Evolutionary conservation across 1,140 invertebrate species (phyloP).

Genomic region (Drosophila kurseongensis): DNA sequence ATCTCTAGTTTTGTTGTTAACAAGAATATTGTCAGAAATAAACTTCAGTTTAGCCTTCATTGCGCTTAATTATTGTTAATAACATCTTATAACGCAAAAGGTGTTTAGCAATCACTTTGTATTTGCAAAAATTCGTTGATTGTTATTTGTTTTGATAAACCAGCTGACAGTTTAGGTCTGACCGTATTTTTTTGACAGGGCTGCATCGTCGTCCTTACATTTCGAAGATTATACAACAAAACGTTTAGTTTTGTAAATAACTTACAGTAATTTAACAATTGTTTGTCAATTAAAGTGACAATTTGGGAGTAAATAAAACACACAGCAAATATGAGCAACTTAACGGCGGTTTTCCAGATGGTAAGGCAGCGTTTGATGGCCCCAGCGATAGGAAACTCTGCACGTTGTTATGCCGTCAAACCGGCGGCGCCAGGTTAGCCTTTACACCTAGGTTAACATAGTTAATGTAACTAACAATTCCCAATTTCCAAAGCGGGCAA

Average conservation of each 20-base stretch:
- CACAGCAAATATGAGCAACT: conserved; percentile 40
- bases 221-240: conserved; percentile 35
- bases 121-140: neutral
- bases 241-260: conserved; percentile 39
- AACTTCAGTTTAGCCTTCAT: neutral
- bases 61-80: neutral
- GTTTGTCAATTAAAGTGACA: conserved; percentile 12
- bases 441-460: neutral
- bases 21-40: neutral
- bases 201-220: neutral
- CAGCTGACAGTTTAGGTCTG: conserved; percentile 15
- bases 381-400: conserved; percentile 23
- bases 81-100: neutral
- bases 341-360: conserved; percentile 38
- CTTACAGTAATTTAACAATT: neutral
- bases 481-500: conserved; percentile 49
- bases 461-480: neutral
- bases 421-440: conserved; percentile 57
- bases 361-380: conserved; percentile 51
- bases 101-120: neutral
- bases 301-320: neutral
- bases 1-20: neutral
- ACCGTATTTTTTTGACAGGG: neutral
- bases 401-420: conserved; percentile 67
- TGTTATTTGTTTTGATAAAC: conserved; percentile 21